Evolutionary conservation across 2,797 vertebrate genomes (phyloP), one percentile per base, ranked within the genome.

Genomic region (Chaenodraco wilsoni): DNA sequence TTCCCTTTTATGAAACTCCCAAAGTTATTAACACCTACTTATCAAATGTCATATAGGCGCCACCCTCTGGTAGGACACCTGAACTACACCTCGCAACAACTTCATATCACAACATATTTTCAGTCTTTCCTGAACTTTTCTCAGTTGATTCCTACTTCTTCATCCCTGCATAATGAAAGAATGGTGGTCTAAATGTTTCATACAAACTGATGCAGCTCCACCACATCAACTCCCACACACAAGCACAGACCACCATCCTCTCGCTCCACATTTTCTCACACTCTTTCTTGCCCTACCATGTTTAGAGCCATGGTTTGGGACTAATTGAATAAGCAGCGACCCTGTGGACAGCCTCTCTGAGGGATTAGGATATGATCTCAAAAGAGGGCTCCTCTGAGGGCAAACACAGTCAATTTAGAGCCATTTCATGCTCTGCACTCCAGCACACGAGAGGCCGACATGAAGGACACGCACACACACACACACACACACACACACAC

Each of bases 271-370:
- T 79, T 91, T 92, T 91, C 92, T 90, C 90, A 92, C 88, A 90
- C 88, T 92, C 80, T 68, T 72, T 83, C 74, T 80, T 81, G 74
- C 81, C 83, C 84, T 79, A 55, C 84, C 68, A 79, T 89, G 87
- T 90, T 92, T 90, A 78, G 84, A 91, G 80, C 89, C 84, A 45
- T 49, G 81, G 79, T 76, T 91, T 87, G 83, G 69, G 81, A 90
- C 91, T 93, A 95, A 94, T 93, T 92, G 90, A 94, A 94, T 92
- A 94, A 93, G 89, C 92, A 92, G 83, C 78, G 87, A 94, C 93
- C 93, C 84, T 87, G 90, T 72, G 82, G 91, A 91, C 87, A 17
- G 76, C 89, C 91, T 95, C 94, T 92, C 94, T 68, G 79, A 90
- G 93, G 93, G 93, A 94, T 89, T 89, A 84, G 92, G 93, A 93